phyloP scores from a whole-genome alignment of 2,888 invertebrate genomes.

The Phyto melanocephala region DNA sequence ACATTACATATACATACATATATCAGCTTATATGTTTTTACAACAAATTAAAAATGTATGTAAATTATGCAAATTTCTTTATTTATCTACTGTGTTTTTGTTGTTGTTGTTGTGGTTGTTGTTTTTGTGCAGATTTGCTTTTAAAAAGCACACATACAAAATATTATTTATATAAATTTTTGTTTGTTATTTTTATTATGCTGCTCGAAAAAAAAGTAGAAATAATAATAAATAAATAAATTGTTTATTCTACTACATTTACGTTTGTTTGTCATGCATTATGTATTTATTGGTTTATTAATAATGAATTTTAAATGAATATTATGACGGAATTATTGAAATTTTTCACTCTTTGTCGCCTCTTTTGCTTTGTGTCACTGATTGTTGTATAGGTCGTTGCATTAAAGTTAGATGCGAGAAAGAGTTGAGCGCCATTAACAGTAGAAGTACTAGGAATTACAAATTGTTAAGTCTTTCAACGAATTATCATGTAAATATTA shows the following conservation, averaged over 20 bases:
- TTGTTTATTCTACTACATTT: constrained; percentile 44
- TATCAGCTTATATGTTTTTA: constrained; percentile 22
- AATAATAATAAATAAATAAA: no score
- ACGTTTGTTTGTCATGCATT: constrained; percentile 58
- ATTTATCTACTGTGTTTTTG: background rate
- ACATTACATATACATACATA: background rate
- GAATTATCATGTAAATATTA: constrained; percentile 46
- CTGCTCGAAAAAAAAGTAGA: constrained; percentile 13
- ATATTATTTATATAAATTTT: background rate
- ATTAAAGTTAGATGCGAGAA: background rate
- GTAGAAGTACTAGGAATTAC: background rate
- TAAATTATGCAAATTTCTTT: constrained; percentile 42
- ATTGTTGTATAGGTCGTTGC: background rate
- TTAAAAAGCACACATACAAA: background rate
- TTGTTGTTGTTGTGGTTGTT: background rate
- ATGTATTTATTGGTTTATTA: constrained; percentile 63
- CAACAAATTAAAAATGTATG: constrained; percentile 50
- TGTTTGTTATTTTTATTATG: background rate
- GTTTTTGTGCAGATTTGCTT: constrained; percentile 7
- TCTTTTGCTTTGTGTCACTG: background rate
- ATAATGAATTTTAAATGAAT: constrained; percentile 64
- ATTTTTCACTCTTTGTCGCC: background rate
- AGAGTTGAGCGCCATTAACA: background rate
- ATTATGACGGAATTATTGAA: constrained; percentile 60
- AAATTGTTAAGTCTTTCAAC: constrained; percentile 41